Evolutionary conservation across 2,797 vertebrate genomes (phyloP).

Genomic region (Ateles fusciceps): DNA sequence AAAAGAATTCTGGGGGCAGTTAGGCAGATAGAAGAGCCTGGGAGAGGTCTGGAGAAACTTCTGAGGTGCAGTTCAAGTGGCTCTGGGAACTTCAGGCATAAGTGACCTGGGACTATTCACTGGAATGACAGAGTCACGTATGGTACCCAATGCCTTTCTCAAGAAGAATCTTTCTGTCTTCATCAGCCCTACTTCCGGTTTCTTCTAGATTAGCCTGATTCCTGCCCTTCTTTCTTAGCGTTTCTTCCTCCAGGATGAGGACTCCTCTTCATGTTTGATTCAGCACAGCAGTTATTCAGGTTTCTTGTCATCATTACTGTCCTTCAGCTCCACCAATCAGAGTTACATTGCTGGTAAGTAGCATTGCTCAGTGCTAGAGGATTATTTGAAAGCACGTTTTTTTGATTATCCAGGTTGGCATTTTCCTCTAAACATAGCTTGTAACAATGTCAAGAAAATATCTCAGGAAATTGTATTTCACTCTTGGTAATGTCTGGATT

Average conservation of each 20-base stretch:
- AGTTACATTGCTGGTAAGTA: background rate
- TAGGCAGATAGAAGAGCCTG: background rate
- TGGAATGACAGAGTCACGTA: background rate
- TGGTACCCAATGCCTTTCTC: background rate
- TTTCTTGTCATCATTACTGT: background rate
- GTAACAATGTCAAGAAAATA: background rate
- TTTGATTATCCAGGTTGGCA: background rate
- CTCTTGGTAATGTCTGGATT: background rate
- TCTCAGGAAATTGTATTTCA: background rate
- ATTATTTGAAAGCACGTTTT: background rate
- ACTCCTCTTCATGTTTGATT: background rate
- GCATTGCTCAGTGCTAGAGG: background rate
- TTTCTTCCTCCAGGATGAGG: background rate
- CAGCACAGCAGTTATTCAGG: background rate
- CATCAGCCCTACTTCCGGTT: background rate
- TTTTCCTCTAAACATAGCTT: background rate
- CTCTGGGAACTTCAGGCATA: too few species aligned
- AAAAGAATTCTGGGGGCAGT: background rate
- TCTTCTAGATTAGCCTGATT: background rate
- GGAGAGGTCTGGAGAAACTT: background rate
- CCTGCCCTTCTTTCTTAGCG: background rate
- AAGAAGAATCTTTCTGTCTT: background rate
- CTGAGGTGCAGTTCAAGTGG: too few species aligned
- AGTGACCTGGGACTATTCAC: background rate
- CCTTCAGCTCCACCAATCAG: background rate